phyloP scores from a whole-genome alignment of 2,797 vertebrate species.

The Chiroxiphia lanceolata region DNA sequence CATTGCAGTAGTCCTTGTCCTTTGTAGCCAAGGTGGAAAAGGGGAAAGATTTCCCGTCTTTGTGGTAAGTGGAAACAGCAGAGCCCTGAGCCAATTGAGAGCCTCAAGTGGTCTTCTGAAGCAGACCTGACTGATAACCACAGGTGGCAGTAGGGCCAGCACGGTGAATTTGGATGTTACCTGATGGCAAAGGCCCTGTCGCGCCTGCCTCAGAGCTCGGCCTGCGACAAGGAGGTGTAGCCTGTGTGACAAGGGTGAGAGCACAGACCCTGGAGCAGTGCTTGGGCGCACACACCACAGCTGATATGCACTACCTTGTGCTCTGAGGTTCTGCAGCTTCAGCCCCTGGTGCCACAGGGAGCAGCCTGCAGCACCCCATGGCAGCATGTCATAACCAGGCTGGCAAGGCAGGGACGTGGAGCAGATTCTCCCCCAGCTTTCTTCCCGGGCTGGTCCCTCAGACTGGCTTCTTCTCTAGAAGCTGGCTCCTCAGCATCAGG shows the following conservation, averaged over 20 bases:
- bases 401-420: fast-evolving
- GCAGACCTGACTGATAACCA: not conserved
- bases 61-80: not conserved
- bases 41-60: not conserved
- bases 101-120: not conserved
- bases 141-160: not conserved
- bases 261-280: not conserved
- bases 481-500: not conserved
- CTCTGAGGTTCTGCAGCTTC: not conserved
- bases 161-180: not conserved
- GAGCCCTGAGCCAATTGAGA: not conserved
- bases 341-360: fast-evolving
- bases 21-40: not conserved
- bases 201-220: not conserved
- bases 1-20: not conserved
- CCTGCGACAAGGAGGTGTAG: fast-evolving
- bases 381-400: not conserved
- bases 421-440: not conserved
- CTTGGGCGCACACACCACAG: not conserved
- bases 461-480: not conserved
- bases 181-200: not conserved
- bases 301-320: fast-evolving
- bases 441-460: not conserved
- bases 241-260: not conserved
- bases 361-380: not conserved